Percentiles rank a stretch among this genome's conserved stretches.
These are phyloP conservation scores for Prorops nasuta DNA, from an alignment of 1,140 invertebrate genomes.

Conservation along the genomic window DNA sequence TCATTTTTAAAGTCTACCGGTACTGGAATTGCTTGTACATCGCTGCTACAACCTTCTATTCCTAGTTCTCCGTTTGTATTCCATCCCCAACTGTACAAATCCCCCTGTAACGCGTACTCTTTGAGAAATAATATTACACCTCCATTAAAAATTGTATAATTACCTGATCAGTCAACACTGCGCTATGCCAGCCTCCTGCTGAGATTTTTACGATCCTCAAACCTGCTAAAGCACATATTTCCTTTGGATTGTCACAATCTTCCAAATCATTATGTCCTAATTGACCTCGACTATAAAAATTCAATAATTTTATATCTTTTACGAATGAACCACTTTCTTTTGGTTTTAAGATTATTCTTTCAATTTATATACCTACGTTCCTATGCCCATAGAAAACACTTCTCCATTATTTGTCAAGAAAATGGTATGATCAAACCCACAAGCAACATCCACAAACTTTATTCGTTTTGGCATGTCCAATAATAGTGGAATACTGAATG, in stretches of 20 bases:
- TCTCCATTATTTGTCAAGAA: conserved; percentile 69
- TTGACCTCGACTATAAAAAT: conserved; percentile 71
- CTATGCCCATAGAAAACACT: conserved; percentile 78
- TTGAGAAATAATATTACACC: neutral
- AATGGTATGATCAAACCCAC: conserved; percentile 79
- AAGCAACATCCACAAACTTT: conserved; percentile 64
- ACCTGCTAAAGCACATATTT: conserved; percentile 72
- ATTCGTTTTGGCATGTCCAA: conserved; percentile 58
- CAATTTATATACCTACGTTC: conserved; percentile 63
- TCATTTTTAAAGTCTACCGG: conserved; percentile 60
- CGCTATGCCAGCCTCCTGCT: conserved; percentile 83
- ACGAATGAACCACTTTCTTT: no score
- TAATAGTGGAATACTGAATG: conserved; percentile 63
- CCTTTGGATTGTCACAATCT: conserved; percentile 61
- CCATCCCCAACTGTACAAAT: conserved; percentile 90
- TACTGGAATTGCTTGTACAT: conserved; percentile 55
- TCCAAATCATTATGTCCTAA: conserved; percentile 73
- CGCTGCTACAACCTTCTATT: conserved; percentile 50
- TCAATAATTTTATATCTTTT: neutral
- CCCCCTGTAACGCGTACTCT: conserved; percentile 54
- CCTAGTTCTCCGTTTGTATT: conserved; percentile 86
- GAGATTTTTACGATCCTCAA: conserved; percentile 66
- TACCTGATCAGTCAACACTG: conserved; percentile 67
- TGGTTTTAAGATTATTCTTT: no score
- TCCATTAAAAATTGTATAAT: conserved; percentile 3